Evolutionary conservation across 2,888 invertebrate genomes (phyloP), one percentile per base, ranked within the genome.

Genomic region (Stenchaetothrips biformis): DNA sequence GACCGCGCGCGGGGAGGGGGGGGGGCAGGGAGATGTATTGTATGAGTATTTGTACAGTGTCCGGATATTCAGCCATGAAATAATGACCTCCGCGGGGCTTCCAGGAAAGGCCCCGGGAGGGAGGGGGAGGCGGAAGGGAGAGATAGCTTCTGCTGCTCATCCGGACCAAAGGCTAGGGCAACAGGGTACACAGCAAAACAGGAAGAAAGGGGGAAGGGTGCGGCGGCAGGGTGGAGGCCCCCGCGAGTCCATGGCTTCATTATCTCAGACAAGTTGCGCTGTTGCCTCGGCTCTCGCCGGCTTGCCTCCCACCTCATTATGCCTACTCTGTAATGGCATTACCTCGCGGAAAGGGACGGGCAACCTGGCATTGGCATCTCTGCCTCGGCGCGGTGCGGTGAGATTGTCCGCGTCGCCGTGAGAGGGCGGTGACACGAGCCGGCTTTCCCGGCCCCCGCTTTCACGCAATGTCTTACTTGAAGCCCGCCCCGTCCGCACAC

Each of bases 1-100:
- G 37, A 37, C 37, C 37, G n/a, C 37, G 37, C 37, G 37, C 37
- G 37, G 37, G 37, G 37, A 37, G 67, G 67, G 25, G 67, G n/a
- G n/a, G n/a, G n/a, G n/a, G n/a, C n/a, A n/a, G n/a, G n/a, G 18
- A 74, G 67, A 74, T 74, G 67, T 74, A 74, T 74, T 74, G 67
- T 74, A 74, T 74, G 67, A 74, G 67, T 74, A 21, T 74, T 74
- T 74, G 67, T 74, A 25, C 67, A 74, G 67, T 25, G 67, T 53
- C 53, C 53, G 53, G 53, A 53, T 74, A 74, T 74, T 74, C 67
- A 74, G 67, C 67, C 67, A 74, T 74, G 67, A 74, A 74, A 74
- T 74, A 74, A 74, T 74, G 67, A 74, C 67, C 67, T 25, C 21
- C 16, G 53, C 18, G 4, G 4, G 67, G 37, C 37, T 37, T 37